Evolutionary conservation across 2,888 invertebrate genomes (phyloP), one percentile per base, ranked within the genome.

Genomic region (Parnassius apollo): DNA sequence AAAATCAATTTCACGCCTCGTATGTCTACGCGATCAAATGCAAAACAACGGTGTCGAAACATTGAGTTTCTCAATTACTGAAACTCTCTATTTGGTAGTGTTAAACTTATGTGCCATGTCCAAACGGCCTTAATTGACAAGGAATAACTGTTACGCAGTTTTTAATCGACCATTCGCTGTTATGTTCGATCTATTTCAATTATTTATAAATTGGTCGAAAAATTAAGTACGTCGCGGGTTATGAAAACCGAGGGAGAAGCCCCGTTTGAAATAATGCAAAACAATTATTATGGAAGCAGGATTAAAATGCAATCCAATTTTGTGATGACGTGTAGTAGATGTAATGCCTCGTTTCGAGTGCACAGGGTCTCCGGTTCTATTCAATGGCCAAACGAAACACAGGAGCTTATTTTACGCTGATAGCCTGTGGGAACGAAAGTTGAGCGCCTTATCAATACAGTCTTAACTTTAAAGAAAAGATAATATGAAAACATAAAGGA

Each of bases 141-240:
- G 35, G 13, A n/a, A 49, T 58, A 62, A 53, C 58, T 9, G 62
- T 13, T 57, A 48, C 13, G 42, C 48, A n/a, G 53, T 54, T 58
- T 12, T 58, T 53, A 53, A 56, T 44, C 44, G 48, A 48, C 57
- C n/a, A 48, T 46, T 18, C 53, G 49, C 22, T n/a, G 53, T 35
- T 48, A 42, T 7, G 49, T 57, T 25, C 62, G 62, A 9, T 48
- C 12, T 12, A 9, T 48, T 18, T 18, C 51, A 44, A 61, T 57
- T 57, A 42, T 35, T 61, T 61, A 54, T 44, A 42, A 57, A 63
- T 25, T 50, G 65, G 9, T 59, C 65, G 44, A 59, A 59, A 59
- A 45, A 46, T 58, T 59, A 65, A 58, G 12, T 35, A 11, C 12
- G 46, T 42, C 10, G 42, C 35, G n/a, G 9, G 2, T 49, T n/a